phyloP scores from a whole-genome alignment of 2,113 vertebrate species.

The Paramormyrops kingsleyae region DNA sequence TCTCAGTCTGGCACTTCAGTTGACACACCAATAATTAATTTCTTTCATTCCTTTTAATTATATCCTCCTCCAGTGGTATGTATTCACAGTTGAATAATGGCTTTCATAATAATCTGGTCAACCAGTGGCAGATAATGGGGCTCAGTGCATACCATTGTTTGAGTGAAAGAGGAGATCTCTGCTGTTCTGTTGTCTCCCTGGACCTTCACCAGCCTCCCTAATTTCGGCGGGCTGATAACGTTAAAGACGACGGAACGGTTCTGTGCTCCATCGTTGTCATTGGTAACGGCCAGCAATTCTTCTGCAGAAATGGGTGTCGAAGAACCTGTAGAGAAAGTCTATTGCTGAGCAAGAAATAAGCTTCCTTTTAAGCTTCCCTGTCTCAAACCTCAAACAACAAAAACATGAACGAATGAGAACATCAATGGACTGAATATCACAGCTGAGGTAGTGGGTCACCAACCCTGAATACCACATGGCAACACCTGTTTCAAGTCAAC shows the following conservation, averaged over 20 bases:
- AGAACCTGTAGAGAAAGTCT: constrained; percentile 56
- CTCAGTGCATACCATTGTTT: constrained; percentile 71
- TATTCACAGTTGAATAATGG: not conserved
- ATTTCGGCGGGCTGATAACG: constrained; percentile 61
- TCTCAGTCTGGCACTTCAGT: not conserved
- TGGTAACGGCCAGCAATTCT: constrained; percentile 71
- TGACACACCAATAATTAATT: not conserved
- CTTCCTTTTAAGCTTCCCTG: not conserved
- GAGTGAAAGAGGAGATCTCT: constrained; percentile 74
- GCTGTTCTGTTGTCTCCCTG: constrained; percentile 55
- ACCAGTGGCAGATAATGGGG: not conserved
- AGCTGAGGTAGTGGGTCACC: not conserved
- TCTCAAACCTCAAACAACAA: not conserved
- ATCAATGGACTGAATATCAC: not conserved
- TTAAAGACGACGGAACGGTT: constrained; percentile 70
- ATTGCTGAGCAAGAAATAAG: not conserved
- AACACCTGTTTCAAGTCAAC: not conserved
- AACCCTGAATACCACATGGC: not conserved
- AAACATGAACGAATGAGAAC: not conserved
- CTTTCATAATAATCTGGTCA: not conserved
- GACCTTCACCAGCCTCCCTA: constrained; percentile 66
- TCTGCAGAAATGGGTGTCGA: constrained; percentile 60
- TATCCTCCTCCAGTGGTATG: not conserved
- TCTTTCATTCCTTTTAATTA: not conserved
- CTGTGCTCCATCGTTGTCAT: constrained; percentile 57